Percentiles rank a stretch among this genome's conserved stretches.
phyloP scores from a whole-genome alignment of 2,113 vertebrate genomes.

The Poecilia latipinna region DNA sequence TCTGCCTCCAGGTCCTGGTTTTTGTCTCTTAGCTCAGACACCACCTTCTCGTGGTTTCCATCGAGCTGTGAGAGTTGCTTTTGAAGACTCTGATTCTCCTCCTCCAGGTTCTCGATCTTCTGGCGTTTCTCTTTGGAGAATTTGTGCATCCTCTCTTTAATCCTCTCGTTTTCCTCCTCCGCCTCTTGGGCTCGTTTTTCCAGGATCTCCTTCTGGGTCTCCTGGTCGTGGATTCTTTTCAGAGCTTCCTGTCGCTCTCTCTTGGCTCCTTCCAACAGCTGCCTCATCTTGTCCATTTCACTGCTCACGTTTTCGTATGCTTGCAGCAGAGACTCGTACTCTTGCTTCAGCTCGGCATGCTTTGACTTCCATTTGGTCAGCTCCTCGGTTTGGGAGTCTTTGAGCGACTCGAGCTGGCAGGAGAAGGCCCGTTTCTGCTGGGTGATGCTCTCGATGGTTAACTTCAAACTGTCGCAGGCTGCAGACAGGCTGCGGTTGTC shows the following conservation, averaged over 20 bases:
- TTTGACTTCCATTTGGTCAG: conserved; percentile 87
- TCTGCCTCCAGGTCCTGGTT: conserved; percentile 79
- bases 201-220: conserved; percentile 75
- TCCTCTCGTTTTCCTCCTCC: conserved; percentile 72
- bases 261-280: conserved; percentile 81
- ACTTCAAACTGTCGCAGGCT: conserved; percentile 88
- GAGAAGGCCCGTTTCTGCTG: conserved; percentile 90
- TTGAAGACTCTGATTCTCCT: conserved; percentile 74
- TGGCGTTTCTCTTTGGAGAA: conserved; percentile 72
- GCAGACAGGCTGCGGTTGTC: conserved; percentile 86
- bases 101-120: conserved; percentile 78
- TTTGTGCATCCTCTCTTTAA: conserved; percentile 77
- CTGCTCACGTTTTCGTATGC: conserved; percentile 87
- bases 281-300: conserved; percentile 89
- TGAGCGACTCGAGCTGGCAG: conserved; percentile 86
- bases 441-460: conserved; percentile 87
- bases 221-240: conserved; percentile 69
- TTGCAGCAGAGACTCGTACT: conserved; percentile 88
- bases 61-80: conserved; percentile 60
- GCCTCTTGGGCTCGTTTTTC: conserved; percentile 69
- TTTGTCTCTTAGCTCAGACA: conserved; percentile 63
- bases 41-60: conserved; percentile 56
- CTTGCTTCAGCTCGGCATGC: conserved; percentile 86
- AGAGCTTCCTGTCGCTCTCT: conserved; percentile 85
- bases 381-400: conserved; percentile 88